Evolutionary conservation across 1,140 invertebrate species (phyloP).

Genomic region (Drosophila truncata): DNA sequence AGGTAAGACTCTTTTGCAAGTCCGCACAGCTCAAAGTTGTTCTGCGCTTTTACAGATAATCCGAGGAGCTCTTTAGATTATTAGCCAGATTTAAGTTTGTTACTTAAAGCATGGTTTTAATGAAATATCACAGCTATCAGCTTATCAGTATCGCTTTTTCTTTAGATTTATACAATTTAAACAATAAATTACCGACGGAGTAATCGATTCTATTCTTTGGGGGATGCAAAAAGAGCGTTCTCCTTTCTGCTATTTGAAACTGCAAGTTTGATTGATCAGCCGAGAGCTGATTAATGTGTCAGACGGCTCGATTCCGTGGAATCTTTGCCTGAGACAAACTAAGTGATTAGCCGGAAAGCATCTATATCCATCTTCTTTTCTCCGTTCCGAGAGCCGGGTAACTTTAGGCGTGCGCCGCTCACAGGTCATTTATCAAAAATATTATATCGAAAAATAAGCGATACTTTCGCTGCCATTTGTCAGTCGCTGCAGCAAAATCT

Average conservation of each 20-base stretch:
- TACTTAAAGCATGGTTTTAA: background rate
- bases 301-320: slow-evolving; percentile 7
- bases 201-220: background rate
- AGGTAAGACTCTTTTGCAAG: background rate
- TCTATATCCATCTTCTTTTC: slow-evolving; percentile 28
- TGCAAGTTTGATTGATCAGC: slow-evolving; percentile 62
- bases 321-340: slow-evolving; percentile 6
- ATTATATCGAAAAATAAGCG: slow-evolving; percentile 47
- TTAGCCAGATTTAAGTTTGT: background rate
- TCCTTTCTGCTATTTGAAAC: slow-evolving; percentile 4
- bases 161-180: too few species aligned
- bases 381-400: slow-evolving; percentile 6
- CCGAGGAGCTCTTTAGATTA: background rate
- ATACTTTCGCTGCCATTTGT: slow-evolving; percentile 36
- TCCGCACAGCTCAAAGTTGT: background rate
- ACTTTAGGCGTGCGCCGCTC: slow-evolving; percentile 23
- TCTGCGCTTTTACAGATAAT: background rate
- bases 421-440: slow-evolving; percentile 51
- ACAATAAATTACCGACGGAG: background rate
- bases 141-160: background rate
- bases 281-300: slow-evolving; percentile 61
- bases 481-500: slow-evolving; percentile 40
- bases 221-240: background rate
- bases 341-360: slow-evolving; percentile 52
- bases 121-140: background rate